These are phyloP conservation scores for Lepidurus packardi DNA, from an alignment of 1,140 invertebrate species.

Conservation along the genomic window DNA sequence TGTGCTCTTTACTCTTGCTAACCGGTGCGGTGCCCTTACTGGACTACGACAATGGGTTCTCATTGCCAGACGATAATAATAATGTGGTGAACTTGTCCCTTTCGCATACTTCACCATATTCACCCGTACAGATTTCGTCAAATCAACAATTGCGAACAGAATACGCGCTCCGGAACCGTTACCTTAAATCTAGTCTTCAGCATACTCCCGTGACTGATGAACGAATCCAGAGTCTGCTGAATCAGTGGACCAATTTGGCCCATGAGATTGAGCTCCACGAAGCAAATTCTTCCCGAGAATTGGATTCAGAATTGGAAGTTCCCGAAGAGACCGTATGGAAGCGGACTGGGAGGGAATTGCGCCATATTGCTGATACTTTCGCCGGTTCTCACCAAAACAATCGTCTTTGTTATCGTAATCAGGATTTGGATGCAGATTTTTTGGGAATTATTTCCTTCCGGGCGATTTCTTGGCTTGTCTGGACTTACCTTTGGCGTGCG, in stretches of 20 bases:
- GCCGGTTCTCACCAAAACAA: not conserved
- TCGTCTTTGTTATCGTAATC: not conserved
- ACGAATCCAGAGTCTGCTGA: not conserved
- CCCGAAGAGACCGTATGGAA: not conserved
- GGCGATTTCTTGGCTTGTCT: not conserved
- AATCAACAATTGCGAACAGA: not conserved
- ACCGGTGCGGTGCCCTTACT: slow-evolving; percentile 2
- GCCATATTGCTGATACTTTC: not conserved
- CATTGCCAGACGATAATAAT: not conserved
- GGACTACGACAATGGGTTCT: not conserved
- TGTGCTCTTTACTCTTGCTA: not conserved
- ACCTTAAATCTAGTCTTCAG: not conserved
- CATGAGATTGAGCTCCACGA: not conserved
- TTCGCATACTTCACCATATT: not conserved
- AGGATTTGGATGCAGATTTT: not conserved
- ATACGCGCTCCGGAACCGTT: not conserved
- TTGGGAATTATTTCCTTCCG: not conserved
- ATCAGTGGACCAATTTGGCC: not conserved
- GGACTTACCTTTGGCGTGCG: not conserved
- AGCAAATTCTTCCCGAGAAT: not conserved
- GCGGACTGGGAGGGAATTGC: not conserved
- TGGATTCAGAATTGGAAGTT: not conserved
- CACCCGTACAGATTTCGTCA: not conserved
- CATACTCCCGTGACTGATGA: not conserved
- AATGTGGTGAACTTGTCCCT: not conserved